phyloP scores from a whole-genome alignment of 2,113 vertebrate genomes.

The Himantopus leucocephalus region DNA sequence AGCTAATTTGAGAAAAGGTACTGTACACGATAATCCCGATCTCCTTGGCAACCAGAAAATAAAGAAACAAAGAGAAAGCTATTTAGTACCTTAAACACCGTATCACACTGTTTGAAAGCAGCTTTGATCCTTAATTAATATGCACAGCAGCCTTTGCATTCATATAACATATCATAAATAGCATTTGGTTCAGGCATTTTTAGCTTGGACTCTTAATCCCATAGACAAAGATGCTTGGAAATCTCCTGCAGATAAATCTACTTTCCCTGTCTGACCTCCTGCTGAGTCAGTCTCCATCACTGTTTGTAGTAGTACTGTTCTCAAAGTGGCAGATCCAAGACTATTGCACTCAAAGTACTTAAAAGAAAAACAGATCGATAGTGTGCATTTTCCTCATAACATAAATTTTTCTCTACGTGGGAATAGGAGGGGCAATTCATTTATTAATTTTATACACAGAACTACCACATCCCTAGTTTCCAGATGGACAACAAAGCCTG shows the following conservation, averaged over 20 bases:
- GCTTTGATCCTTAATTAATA: constrained; percentile 20
- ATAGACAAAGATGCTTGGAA: neutral
- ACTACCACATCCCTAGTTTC: neutral
- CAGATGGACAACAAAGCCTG: neutral
- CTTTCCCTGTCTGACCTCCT: neutral
- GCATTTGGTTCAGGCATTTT: neutral
- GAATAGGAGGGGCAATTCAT: neutral
- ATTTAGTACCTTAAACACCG: constrained; percentile 5
- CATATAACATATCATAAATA: neutral
- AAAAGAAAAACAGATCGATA: neutral
- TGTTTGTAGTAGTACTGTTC: neutral
- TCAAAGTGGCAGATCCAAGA: neutral
- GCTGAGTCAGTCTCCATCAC: neutral
- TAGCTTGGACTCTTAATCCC: neutral
- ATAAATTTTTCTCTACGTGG: neutral
- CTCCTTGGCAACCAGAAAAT: constrained; percentile 32
- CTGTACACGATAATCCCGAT: neutral
- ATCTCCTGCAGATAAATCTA: neutral
- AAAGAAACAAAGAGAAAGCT: constrained; percentile 38
- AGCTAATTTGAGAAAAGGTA: constrained; percentile 46
- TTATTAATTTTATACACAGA: neutral
- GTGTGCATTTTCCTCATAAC: neutral
- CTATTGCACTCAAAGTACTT: neutral
- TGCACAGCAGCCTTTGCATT: neutral
- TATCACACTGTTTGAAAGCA: neutral